phyloP scores from a whole-genome alignment of 92 coral and sea anemone genomes.

The Metridium senile region DNA sequence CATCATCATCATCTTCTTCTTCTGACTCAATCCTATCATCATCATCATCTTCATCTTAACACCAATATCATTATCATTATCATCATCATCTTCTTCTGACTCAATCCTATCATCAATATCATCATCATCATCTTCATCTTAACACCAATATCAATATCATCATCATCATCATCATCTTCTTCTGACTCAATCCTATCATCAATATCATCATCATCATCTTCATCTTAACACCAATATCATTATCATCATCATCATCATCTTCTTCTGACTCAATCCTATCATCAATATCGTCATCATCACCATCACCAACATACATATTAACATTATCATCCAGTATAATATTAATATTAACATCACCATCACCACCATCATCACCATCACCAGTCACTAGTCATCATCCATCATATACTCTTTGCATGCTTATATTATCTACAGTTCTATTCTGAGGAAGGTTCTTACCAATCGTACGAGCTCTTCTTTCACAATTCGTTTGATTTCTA shows the following conservation, averaged over 20 bases:
- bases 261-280: neutral
- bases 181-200: neutral
- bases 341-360: neutral
- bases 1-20: neutral
- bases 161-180: neutral
- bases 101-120: neutral
- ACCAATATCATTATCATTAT: neutral
- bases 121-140: neutral
- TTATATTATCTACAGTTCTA: neutral
- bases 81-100: neutral
- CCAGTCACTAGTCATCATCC: too few relatives aligned
- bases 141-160: neutral
- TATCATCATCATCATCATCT: neutral
- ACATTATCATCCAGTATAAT: neutral
- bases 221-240: neutral
- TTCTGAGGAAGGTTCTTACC: too few relatives aligned
- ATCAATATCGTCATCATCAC: neutral
- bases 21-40: neutral
- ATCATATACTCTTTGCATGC: too few relatives aligned
- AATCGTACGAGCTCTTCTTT: slow-evolving; percentile 96
- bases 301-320: neutral
- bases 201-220: neutral
- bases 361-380: neutral
- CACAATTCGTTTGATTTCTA: slow-evolving; percentile 92
- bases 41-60: neutral